phyloP scores from a whole-genome alignment of 2,797 vertebrate species.

The Scarus forsteni region DNA sequence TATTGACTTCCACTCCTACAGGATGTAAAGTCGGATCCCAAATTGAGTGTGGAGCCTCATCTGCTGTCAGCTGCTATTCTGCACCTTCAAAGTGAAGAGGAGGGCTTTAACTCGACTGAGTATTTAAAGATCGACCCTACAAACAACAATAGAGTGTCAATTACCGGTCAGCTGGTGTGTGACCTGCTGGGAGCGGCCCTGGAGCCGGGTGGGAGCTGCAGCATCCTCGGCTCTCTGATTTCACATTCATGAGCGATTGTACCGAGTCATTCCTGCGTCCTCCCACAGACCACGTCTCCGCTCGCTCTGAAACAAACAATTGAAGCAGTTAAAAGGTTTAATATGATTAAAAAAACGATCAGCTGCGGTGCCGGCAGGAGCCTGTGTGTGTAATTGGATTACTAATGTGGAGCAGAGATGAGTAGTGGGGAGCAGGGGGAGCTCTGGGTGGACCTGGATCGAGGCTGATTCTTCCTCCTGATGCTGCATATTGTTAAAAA shows the following conservation, averaged over 20 bases:
- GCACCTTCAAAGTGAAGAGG: conserved; percentile 5
- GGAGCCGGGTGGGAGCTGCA: conserved; percentile 8
- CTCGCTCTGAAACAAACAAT: conserved; percentile 64
- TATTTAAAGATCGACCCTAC: conserved; percentile 49
- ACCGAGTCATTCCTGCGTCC: conserved; percentile 55
- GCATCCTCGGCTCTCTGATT: conserved; percentile 21
- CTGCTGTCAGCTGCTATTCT: conserved; percentile 38
- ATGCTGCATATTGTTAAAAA: conserved; percentile 58
- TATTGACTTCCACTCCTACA: conserved; percentile 68
- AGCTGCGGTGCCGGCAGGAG: conserved; percentile 63
- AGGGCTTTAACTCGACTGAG: conserved; percentile 29
- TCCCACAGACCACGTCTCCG: conserved; percentile 35
- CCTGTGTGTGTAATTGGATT: conserved; percentile 71
- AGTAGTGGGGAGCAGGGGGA: conserved; percentile 55
- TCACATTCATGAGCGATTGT: conserved; percentile 31
- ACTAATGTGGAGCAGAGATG: conserved; percentile 75
- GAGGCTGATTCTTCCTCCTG: conserved; percentile 74
- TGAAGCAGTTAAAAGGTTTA: conserved; percentile 56
- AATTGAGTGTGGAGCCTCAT: conserved; percentile 47
- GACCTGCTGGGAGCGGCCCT: conserved; percentile 15
- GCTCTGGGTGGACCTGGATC: conserved; percentile 62
- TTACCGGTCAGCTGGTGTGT: conserved; percentile 33
- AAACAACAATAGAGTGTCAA: conserved; percentile 14
- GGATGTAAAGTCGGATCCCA: conserved; percentile 55
- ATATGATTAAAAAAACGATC: conserved; percentile 73